phyloP scores from a whole-genome alignment of 2,113 vertebrate species.

The Hoplias malabaricus region DNA sequence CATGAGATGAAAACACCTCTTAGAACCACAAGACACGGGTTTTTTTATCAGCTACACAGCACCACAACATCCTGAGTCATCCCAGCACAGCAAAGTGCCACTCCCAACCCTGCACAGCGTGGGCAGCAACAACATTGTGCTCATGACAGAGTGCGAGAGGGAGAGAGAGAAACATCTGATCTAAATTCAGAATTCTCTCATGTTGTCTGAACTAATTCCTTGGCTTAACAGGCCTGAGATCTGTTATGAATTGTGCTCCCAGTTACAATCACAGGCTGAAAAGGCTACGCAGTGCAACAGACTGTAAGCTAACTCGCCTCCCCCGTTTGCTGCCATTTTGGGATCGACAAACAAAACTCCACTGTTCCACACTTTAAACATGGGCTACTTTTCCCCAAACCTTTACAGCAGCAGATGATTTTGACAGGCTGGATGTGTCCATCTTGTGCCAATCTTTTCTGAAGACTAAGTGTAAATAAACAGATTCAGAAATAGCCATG shows the following conservation, averaged over 20 bases:
- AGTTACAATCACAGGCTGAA: neutral
- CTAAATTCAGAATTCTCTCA: neutral
- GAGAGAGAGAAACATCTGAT: neutral
- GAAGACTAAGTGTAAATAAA: neutral
- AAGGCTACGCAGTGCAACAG: neutral
- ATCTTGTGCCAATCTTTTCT: neutral
- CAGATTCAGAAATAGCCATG: neutral
- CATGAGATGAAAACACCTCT: neutral
- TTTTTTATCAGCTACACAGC: neutral
- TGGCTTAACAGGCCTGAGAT: neutral
- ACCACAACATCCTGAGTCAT: conserved; percentile 28
- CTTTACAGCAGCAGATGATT: neutral
- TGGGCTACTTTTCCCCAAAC: neutral
- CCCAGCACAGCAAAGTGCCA: neutral
- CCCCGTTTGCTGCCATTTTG: neutral
- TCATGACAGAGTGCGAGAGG: neutral
- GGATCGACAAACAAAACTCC: neutral
- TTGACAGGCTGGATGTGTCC: neutral
- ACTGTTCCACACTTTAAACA: neutral
- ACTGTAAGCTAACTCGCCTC: neutral
- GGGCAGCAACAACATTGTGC: neutral
- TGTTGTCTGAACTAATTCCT: neutral
- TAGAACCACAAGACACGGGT: neutral
- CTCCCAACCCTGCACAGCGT: neutral
- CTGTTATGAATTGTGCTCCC: neutral